These are phyloP conservation scores for Serinus canaria DNA, from an alignment of 2,113 vertebrate genomes.

Conservation along the genomic window DNA sequence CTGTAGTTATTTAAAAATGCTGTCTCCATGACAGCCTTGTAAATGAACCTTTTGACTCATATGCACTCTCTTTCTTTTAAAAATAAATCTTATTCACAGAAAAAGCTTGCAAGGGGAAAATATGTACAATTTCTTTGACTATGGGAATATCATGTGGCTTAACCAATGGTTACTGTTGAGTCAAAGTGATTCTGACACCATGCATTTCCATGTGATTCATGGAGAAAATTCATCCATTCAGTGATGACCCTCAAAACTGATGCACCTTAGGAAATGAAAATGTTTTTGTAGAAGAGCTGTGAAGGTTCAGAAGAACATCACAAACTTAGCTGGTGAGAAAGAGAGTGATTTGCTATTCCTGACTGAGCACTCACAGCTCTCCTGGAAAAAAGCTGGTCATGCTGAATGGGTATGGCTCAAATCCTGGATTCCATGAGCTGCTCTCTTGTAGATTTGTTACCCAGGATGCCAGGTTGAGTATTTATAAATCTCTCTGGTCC, in stretches of 20 bases:
- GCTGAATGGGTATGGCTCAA: background rate
- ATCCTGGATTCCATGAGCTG: background rate
- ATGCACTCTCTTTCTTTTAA: slow-evolving; percentile 37
- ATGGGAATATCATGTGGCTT: background rate
- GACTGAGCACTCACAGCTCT: background rate
- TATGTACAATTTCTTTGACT: slow-evolving; percentile 28
- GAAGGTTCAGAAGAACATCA: background rate
- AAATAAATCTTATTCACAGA: slow-evolving; percentile 73
- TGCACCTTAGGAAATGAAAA: background rate
- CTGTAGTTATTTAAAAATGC: slow-evolving; percentile 67
- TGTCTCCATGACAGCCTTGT: slow-evolving; percentile 58
- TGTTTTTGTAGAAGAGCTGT: background rate
- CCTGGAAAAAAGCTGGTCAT: background rate
- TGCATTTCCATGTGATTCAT: background rate
- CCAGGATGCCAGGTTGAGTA: background rate
- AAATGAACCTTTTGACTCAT: slow-evolving; percentile 64
- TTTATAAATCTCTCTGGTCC: background rate
- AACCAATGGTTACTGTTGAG: background rate
- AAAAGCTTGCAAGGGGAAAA: slow-evolving; percentile 67
- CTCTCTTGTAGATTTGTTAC: background rate
- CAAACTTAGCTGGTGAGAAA: background rate
- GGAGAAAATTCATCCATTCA: background rate
- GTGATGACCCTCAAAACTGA: background rate
- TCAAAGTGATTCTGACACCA: background rate
- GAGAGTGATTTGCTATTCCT: background rate